phyloP scores from a whole-genome alignment of 2,797 vertebrate species.

The Danio aesculapii region DNA sequence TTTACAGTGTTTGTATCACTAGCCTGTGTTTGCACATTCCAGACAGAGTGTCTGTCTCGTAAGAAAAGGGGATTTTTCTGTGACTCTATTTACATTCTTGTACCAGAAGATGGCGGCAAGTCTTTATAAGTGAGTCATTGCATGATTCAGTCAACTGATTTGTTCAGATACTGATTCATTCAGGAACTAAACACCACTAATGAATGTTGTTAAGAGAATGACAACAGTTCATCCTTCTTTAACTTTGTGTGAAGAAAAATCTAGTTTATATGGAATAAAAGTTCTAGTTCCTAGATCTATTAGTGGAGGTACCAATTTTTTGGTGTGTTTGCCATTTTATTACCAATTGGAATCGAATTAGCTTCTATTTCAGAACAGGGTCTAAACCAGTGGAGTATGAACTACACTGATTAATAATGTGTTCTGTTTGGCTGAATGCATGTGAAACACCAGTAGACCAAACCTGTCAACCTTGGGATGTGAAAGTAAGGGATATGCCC shows the following conservation, averaged over 20 bases:
- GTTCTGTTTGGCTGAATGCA: too few relatives aligned
- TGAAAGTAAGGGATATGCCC: too few relatives aligned
- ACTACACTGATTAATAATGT: too few relatives aligned
- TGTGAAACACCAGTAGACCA: too few relatives aligned
- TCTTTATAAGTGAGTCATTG: not conserved
- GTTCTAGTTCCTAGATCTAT: too few relatives aligned
- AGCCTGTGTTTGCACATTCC: not conserved
- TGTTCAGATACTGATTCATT: not conserved
- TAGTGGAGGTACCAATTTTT: too few relatives aligned
- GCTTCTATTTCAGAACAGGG: too few relatives aligned
- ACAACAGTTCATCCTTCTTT: not conserved
- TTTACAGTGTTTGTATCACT: not conserved
- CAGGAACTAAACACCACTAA: not conserved
- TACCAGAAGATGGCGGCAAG: not conserved
- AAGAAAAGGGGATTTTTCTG: not conserved
- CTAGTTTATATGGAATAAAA: too few relatives aligned
- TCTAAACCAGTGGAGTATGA: too few relatives aligned
- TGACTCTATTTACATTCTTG: not conserved
- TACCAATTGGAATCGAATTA: too few relatives aligned
- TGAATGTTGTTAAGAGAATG: not conserved
- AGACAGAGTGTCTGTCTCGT: not conserved
- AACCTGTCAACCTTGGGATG: too few relatives aligned
- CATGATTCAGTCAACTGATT: not conserved
- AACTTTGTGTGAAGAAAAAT: not conserved
- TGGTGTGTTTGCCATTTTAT: too few relatives aligned